Percentiles rank a stretch among this genome's conserved stretches.
Conservation (phyloP, 2,797 vertebrate genomes). For the Leontopithecus rosalia region DNA sequence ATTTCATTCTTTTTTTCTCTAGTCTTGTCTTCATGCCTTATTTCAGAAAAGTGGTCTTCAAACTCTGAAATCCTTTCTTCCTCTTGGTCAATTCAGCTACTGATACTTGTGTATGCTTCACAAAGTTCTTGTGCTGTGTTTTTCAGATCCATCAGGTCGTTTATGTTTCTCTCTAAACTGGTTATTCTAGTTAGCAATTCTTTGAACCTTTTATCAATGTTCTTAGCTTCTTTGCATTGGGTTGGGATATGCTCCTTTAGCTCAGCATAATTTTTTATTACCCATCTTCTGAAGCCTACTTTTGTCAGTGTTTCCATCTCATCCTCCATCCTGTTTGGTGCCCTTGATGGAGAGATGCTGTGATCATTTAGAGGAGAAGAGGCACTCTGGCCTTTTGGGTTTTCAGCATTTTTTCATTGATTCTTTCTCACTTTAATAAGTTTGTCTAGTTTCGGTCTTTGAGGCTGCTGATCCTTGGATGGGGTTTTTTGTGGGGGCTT, state of each 20-base stretch:
- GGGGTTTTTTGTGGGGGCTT: background rate
- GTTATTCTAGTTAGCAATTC: background rate
- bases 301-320: background rate
- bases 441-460: background rate
- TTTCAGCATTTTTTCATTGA: background rate
- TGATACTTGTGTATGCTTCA: no score
- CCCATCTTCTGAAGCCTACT: background rate
- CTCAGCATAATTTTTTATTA: background rate
- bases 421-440: background rate
- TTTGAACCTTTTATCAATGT: background rate
- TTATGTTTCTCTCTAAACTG: background rate
- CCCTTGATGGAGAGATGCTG: background rate
- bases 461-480: background rate
- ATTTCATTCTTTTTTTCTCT: no score
- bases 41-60: no score
- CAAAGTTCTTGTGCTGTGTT: no score
- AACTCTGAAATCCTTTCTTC: no score
- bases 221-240: background rate
- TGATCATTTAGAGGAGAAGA: background rate
- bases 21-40: no score
- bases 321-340: background rate
- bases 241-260: background rate
- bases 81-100: no score
- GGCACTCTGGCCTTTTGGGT: background rate
- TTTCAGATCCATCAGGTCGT: no score